Percentiles rank a stretch among this genome's conserved stretches.
phyloP scores from a whole-genome alignment of 2,113 vertebrate species.

The Lasiurus borealis region DNA sequence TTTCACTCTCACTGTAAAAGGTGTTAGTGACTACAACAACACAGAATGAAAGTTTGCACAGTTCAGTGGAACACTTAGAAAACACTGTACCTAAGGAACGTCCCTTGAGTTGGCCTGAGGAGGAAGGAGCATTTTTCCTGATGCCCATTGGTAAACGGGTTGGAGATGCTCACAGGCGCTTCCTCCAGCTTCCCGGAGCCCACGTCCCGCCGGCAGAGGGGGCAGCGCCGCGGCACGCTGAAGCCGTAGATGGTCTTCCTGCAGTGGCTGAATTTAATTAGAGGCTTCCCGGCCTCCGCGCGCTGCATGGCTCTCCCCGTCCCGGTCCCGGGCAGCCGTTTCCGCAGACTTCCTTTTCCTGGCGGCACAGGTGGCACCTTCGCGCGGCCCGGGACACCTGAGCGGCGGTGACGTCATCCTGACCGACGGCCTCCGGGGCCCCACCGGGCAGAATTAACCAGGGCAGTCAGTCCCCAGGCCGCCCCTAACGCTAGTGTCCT shows the following conservation, averaged over 20 bases:
- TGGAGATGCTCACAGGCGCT: constrained; percentile 90
- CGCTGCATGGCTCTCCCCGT: constrained; percentile 57
- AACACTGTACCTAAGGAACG: constrained; percentile 86
- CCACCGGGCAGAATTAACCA: constrained; percentile 15
- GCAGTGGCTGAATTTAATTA: constrained; percentile 92
- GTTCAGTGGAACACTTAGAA: not conserved
- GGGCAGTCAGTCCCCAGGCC: constrained; percentile 28
- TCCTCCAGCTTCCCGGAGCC: constrained; percentile 85
- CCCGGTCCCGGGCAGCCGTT: too few species aligned
- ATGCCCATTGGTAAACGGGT: constrained; percentile 91
- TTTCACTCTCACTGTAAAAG: not conserved
- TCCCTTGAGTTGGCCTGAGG: constrained; percentile 86
- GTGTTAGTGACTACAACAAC: not conserved
- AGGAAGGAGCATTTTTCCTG: constrained; percentile 90
- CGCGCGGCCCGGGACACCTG: not conserved
- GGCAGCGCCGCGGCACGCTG: constrained; percentile 88
- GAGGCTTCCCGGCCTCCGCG: constrained; percentile 76
- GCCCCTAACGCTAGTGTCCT: not conserved
- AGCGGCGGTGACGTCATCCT: constrained; percentile 43
- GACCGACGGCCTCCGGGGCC: not conserved
- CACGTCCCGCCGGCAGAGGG: constrained; percentile 87
- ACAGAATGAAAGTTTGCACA: not conserved
- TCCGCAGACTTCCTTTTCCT: constrained; percentile 48
- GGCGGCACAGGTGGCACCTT: not conserved
- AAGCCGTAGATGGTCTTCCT: constrained; percentile 90